phyloP scores from a whole-genome alignment of 2,888 invertebrate species.

The Thymelicus sylvestris region DNA sequence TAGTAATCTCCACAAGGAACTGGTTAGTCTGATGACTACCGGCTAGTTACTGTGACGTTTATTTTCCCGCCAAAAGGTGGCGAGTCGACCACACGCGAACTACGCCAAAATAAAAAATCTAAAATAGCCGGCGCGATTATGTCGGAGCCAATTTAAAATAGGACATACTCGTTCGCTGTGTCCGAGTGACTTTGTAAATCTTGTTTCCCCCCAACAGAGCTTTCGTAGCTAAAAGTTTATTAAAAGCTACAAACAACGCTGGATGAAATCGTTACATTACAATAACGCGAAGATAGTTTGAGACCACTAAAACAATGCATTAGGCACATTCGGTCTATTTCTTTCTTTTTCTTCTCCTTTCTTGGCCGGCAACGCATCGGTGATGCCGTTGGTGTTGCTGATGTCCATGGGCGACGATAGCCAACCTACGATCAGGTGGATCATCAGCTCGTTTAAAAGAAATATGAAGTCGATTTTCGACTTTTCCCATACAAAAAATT shows the following conservation, averaged over 20 bases:
- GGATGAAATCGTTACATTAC: neutral
- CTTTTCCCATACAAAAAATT: too few species aligned
- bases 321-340: too few species aligned
- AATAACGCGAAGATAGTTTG: too few species aligned
- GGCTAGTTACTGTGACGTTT: constrained; percentile 64
- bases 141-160: constrained; percentile 75
- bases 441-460: too few species aligned
- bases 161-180: constrained; percentile 53
- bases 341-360: too few species aligned
- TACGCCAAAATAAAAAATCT: constrained; percentile 81
- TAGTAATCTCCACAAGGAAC: neutral
- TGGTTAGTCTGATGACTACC: constrained; percentile 51
- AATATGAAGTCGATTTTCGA: too few species aligned
- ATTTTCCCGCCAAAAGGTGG: constrained; percentile 79
- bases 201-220: constrained; percentile 75
- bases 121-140: constrained; percentile 74
- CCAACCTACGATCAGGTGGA: too few species aligned
- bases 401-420: too few species aligned
- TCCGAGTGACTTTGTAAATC: constrained; percentile 54
- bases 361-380: too few species aligned
- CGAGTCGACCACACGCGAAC: constrained; percentile 81
- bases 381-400: too few species aligned
- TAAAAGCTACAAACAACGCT: constrained; percentile 1
- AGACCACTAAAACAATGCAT: too few species aligned
- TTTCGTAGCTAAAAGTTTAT: constrained; percentile 39